phyloP scores from a whole-genome alignment of 1,140 invertebrate species.

The Drosophila setifemur region DNA sequence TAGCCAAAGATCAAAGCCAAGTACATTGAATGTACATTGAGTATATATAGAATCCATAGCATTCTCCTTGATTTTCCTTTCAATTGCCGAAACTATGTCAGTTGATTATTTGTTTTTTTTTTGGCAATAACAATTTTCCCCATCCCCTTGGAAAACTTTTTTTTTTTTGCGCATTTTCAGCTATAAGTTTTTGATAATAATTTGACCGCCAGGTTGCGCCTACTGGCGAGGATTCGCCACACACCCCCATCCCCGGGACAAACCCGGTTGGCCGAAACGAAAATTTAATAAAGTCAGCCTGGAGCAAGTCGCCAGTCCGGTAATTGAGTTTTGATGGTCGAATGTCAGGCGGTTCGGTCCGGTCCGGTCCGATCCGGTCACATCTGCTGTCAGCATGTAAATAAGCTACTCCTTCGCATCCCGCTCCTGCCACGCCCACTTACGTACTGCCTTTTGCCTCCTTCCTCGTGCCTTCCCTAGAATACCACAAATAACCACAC shows the following conservation, averaged over 20 bases:
- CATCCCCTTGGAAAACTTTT: not conserved
- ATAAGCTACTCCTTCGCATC: constrained; percentile 37
- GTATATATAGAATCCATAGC: too few species aligned
- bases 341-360: constrained; percentile 34
- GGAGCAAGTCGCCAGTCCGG: constrained; percentile 3
- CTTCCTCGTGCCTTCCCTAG: too few species aligned
- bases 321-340: constrained; percentile 70
- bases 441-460: too few species aligned
- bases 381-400: constrained; percentile 55
- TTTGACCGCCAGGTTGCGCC: constrained; percentile 56
- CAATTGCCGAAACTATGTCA: too few species aligned
- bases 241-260: not conserved
- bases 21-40: too few species aligned
- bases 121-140: too few species aligned
- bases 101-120: not conserved
- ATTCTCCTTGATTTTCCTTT: too few species aligned
- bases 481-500: not conserved
- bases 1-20: not conserved
- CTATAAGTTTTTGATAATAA: constrained; percentile 62
- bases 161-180: constrained; percentile 48
- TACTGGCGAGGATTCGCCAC: not conserved
- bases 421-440: too few species aligned
- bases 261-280: constrained; percentile 9
- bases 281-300: constrained; percentile 65
- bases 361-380: constrained; percentile 6